A percentile compares a stretch with the other conserved stretches of the same genome.
Conservation (phyloP, 2,888 invertebrate species). For the Leptinotarsa rubiginosa region DNA sequence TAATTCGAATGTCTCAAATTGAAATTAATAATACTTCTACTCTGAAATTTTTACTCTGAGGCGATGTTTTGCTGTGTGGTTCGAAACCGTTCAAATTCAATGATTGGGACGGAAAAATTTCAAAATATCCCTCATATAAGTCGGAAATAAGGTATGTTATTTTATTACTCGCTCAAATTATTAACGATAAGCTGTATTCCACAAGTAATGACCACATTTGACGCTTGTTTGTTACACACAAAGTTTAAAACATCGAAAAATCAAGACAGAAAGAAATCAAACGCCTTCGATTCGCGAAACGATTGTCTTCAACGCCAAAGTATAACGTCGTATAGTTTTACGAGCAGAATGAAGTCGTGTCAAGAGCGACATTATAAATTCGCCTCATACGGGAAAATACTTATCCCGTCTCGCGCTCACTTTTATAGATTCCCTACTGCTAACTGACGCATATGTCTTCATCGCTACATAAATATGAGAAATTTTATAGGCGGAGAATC, state of each 20-base stretch:
- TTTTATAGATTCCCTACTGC: slow-evolving; percentile 37
- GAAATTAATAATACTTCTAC: no score
- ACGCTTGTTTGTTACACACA: neutral
- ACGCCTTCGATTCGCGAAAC: neutral
- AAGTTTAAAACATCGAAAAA: neutral
- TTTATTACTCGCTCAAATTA: no score
- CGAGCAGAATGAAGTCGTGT: slow-evolving; percentile 9
- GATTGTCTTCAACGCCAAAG: slow-evolving; percentile 8
- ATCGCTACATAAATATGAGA: slow-evolving; percentile 41
- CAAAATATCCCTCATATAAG: no score
- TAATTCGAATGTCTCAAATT: no score
- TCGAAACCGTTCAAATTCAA: no score
- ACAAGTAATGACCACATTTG: no score
- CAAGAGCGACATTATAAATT: slow-evolving; percentile 37
- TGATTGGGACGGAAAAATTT: no score
- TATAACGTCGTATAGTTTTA: neutral
- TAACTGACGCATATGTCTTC: slow-evolving; percentile 37
- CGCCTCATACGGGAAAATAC: slow-evolving; percentile 37
- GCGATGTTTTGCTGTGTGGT: no score
- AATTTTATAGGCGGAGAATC: slow-evolving; percentile 25
- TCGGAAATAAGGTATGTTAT: no score
- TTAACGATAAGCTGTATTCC: no score
- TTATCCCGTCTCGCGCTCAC: slow-evolving; percentile 28
- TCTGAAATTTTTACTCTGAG: no score
- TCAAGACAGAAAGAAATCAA: neutral